Conservation (phyloP, 2,113 vertebrate species). For the Rhinolophus sinicus region DNA sequence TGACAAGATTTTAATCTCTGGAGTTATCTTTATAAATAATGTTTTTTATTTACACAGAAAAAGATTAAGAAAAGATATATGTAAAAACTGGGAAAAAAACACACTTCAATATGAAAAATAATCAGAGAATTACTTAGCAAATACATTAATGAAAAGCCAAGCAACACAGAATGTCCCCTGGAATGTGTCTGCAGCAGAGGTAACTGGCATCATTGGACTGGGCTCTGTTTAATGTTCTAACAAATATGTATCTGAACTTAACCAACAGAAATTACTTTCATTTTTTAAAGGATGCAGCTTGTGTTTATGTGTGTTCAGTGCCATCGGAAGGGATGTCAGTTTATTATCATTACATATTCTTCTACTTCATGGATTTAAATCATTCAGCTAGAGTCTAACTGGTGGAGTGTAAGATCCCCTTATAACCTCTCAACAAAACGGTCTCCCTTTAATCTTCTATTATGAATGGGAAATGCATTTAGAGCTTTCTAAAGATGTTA, state of each 20-base stretch:
- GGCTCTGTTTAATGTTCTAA: conserved; percentile 9
- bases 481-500: conserved; percentile 49
- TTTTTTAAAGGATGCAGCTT: background rate
- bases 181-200: background rate
- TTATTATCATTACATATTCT: background rate
- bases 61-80: background rate
- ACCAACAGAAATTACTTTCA: background rate
- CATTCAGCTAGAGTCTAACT: conserved; percentile 5
- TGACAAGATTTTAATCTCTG: background rate
- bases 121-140: background rate
- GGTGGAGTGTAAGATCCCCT: background rate
- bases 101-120: background rate
- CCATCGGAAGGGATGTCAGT: background rate
- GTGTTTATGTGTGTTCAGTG: background rate
- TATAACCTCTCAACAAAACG: conserved; percentile 57
- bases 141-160: background rate
- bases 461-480: conserved; percentile 56
- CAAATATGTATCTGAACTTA: conserved; percentile 9
- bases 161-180: background rate
- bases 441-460: conserved; percentile 42
- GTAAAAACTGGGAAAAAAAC: background rate
- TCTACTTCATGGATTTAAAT: conserved; percentile 23
- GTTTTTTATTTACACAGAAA: background rate
- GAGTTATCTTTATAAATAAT: background rate
- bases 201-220: background rate